Base-by-base conservation (phyloP, 2,113 vertebrate species). In the Tinamus guttatus region DNA sequence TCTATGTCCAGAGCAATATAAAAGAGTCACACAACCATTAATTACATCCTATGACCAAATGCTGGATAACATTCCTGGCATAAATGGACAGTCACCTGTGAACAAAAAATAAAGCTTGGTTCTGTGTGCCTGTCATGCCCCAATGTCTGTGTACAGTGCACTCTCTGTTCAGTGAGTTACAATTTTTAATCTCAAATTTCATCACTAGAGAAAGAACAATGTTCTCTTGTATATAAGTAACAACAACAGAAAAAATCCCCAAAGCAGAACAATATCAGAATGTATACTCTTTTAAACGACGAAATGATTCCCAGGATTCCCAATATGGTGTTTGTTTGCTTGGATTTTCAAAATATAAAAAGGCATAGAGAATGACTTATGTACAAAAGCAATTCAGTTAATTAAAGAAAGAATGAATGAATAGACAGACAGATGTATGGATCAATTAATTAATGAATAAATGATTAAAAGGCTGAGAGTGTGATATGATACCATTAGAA, bases 271-370 rank as follows among this genome's bases (percentile, higher is more conserved):
- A 16, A 14, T 70, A 51, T 56, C 67, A 65, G 43, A 70, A 79
- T 15, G 51, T 13, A 45, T 7, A 17, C 17, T 69, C 41, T 62
- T 77, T 77, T n/a, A 70, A 80, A 36, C 52, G 11, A 80, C 6
- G 24, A 64, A 70, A n/a, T 4, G 1, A 47, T 12, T 47, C 52
- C 21, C 20, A 9, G 7, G 10, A n/a, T 92, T 63, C 20, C 36
- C 2, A 4, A 36, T 15, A 36, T 3, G 28, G 5, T 40, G 5
- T 7, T 7, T 18, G 0, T 13, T 82, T 70, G 21, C 3, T 56
- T 62, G 30, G 14, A 28, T 76, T 91, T 71, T 74, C 59, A 34
- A 58, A 51, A 4, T 25, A 41, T n/a, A 59, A 7, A 20, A 75
- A 79, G 21, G 19, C 24, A 36, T 4, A 15, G 14, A 67, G 11